These are phyloP conservation scores for Acanthurus lineatus DNA, from an alignment of 2,797 vertebrate genomes.

Conservation along the genomic window DNA sequence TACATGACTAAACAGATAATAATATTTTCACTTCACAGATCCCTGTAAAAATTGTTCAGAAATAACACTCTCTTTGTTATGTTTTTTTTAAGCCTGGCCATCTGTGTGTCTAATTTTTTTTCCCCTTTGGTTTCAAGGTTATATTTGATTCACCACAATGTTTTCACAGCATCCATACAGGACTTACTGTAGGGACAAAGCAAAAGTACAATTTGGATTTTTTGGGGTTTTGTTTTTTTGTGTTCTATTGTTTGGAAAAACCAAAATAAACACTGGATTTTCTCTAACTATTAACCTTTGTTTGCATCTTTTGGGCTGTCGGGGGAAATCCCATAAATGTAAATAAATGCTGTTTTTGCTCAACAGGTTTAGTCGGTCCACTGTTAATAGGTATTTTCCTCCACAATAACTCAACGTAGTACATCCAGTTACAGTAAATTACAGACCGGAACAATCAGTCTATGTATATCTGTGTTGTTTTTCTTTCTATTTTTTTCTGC, in stretches of 20 bases:
- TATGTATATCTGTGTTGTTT: slow-evolving; percentile 17
- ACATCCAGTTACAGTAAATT: slow-evolving; percentile 26
- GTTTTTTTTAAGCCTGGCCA: slow-evolving; percentile 27
- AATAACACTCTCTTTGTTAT: slow-evolving; percentile 5
- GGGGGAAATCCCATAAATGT: slow-evolving; percentile 12
- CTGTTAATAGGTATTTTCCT: slow-evolving; percentile 5
- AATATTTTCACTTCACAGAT: slow-evolving; percentile 36
- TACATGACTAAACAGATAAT: slow-evolving; percentile 24
- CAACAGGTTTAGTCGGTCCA: slow-evolving; percentile 14
- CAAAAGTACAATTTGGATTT: slow-evolving; percentile 29
- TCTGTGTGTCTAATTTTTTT: slow-evolving; percentile 30
- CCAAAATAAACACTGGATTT: slow-evolving; percentile 83
- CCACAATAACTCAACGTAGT: slow-evolving; percentile 21
- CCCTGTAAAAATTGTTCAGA: slow-evolving; percentile 9
- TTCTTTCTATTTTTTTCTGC: not conserved
- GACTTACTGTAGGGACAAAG: slow-evolving; percentile 12
- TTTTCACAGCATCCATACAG: slow-evolving; percentile 35
- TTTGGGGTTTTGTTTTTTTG: slow-evolving; percentile 37
- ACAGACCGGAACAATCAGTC: not conserved
- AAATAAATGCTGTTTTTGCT: slow-evolving; percentile 15
- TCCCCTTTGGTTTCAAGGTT: slow-evolving; percentile 29
- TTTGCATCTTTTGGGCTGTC: slow-evolving; percentile 16
- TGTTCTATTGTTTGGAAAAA: slow-evolving; percentile 46
- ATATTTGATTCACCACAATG: slow-evolving; percentile 32
- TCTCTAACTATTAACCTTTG: slow-evolving; percentile 32